Evolutionary conservation across 2,113 vertebrate species (phyloP).

Genomic region (Hippocampus zosterae): DNA sequence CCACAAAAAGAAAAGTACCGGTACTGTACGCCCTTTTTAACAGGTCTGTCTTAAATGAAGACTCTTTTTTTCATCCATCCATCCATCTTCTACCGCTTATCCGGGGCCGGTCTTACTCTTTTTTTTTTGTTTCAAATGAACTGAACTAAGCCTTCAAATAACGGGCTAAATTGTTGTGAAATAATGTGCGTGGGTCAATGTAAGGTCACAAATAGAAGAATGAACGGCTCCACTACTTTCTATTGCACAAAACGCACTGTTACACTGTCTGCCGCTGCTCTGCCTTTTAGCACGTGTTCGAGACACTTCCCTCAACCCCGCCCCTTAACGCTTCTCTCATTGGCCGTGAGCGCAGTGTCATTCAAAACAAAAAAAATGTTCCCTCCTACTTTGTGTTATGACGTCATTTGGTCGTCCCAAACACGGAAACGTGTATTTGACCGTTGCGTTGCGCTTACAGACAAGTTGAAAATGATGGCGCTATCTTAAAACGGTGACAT

Average conservation of each 20-base stretch:
- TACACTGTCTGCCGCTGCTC: slow-evolving; percentile 26
- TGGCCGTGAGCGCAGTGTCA: slow-evolving; percentile 38
- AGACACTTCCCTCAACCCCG: slow-evolving; percentile 51
- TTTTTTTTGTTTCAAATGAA: background rate
- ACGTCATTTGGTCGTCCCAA: slow-evolving; percentile 64
- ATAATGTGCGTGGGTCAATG: background rate
- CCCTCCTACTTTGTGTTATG: slow-evolving; percentile 14
- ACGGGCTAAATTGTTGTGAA: background rate
- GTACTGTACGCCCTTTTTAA: no score
- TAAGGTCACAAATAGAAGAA: slow-evolving; percentile 4
- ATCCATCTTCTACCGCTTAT: no score
- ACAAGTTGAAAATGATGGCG: slow-evolving; percentile 5
- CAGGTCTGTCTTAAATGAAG: no score
- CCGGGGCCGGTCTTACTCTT: no score
- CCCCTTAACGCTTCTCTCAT: slow-evolving; percentile 35
- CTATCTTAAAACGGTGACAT: no score
- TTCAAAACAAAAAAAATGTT: background rate
- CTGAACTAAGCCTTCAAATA: background rate
- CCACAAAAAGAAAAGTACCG: no score
- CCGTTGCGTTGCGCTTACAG: slow-evolving; percentile 18
- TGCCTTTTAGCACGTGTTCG: slow-evolving; percentile 70
- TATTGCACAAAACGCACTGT: slow-evolving; percentile 50
- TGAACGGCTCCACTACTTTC: slow-evolving; percentile 51
- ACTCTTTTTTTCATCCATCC: no score
- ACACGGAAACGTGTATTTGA: slow-evolving; percentile 67